Conservation (phyloP, 2,888 invertebrate species). For the Caenorhabditis panamensis region DNA sequence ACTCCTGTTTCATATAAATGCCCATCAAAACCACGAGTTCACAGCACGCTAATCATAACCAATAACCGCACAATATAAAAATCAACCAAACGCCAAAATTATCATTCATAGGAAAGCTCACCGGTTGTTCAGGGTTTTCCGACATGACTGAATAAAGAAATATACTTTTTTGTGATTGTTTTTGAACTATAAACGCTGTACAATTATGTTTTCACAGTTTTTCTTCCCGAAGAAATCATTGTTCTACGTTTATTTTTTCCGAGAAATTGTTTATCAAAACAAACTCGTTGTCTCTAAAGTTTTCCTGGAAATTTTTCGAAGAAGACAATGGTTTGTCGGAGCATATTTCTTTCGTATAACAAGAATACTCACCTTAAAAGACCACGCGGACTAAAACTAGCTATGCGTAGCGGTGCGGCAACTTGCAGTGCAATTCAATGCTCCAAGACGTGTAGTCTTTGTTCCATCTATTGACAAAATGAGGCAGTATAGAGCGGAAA, state of each 20-base stretch:
- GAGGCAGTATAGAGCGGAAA: conserved; percentile 36
- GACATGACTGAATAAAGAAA: conserved; percentile 33
- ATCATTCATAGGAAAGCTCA: conserved; percentile 30
- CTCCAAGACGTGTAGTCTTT: conserved; percentile 52
- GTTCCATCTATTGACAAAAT: conserved; percentile 60
- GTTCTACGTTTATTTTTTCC: no score
- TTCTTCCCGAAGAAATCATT: no score
- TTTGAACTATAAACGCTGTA: no score
- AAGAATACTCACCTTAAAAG: conserved; percentile 33
- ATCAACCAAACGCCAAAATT: conserved; percentile 12
- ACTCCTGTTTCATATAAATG: no score
- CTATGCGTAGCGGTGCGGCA: conserved; percentile 11
- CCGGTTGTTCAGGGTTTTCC: conserved; percentile 22
- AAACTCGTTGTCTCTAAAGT: no score
- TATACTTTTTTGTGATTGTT: neutral
- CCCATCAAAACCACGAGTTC: neutral
- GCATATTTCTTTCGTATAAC: neutral
- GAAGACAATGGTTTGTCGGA: neutral
- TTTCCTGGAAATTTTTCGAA: no score
- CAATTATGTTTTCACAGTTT: no score
- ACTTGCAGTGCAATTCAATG: conserved; percentile 50
- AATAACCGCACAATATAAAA: conserved; percentile 10
- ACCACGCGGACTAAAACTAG: conserved; percentile 23
- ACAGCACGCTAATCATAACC: conserved; percentile 16
- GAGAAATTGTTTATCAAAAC: no score